phyloP scores from a whole-genome alignment of 1,140 invertebrate species.

The Globodera ellingtonae region DNA sequence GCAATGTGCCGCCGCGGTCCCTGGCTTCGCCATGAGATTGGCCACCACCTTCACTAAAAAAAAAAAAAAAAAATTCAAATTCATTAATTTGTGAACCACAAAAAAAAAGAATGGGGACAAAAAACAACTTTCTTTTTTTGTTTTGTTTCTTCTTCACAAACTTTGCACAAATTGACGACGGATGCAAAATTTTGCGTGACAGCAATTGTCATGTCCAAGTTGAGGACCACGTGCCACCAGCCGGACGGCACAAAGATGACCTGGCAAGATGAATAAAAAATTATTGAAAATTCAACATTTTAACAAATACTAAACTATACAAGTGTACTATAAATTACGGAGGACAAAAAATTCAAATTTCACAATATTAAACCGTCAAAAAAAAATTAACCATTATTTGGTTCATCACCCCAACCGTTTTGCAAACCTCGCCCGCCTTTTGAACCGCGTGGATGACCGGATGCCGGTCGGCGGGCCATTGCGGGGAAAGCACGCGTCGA shows the following conservation, averaged over 20 bases:
- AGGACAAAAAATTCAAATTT: too few species aligned
- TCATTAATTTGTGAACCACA: neutral
- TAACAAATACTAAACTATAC: too few species aligned
- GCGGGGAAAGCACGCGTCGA: constrained; percentile 75
- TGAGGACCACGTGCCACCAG: constrained; percentile 95
- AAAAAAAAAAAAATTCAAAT: neutral
- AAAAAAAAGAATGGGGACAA: neutral
- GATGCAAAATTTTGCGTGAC: constrained; percentile 98
- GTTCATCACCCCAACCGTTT: too few species aligned
- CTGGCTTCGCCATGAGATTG: too few species aligned
- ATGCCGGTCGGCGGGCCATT: constrained; percentile 41
- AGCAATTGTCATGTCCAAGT: constrained; percentile 90
- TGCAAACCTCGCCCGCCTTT: constrained; percentile 78
- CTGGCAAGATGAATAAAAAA: neutral
- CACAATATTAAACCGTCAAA: too few species aligned
- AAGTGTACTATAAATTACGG: too few species aligned
- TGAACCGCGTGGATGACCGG: constrained; percentile 85
- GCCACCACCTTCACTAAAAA: too few species aligned
- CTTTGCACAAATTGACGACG: constrained; percentile 89
- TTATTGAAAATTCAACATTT: neutral
- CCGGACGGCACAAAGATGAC: constrained; percentile 88
- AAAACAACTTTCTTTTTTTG: neutral
- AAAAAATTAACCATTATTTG: too few species aligned
- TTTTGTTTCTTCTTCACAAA: constrained; percentile 73
- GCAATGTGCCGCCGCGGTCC: too few species aligned